Percentiles rank a stretch among this genome's conserved stretches.
Evolutionary conservation across 2,113 vertebrate species (phyloP).

Genomic region (Boulengerochromis microlepis): DNA sequence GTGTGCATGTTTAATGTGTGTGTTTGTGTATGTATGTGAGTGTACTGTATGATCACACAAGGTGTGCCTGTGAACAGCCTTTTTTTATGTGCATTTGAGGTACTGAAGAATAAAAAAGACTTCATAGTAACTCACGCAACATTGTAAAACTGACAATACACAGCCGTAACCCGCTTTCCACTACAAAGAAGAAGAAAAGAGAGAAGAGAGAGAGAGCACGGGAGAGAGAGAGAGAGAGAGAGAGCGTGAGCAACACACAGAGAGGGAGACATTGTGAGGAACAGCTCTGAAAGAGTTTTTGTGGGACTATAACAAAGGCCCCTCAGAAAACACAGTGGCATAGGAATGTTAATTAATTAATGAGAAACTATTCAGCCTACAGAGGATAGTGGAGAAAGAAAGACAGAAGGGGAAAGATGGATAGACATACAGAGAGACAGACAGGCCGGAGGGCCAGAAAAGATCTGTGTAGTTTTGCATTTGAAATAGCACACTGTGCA

Average conservation of each 20-base stretch:
- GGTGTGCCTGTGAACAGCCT: not conserved
- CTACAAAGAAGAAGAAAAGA: conserved; percentile 30
- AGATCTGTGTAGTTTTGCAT: not conserved
- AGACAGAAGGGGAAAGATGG: conserved; percentile 13
- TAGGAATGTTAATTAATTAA: conserved; percentile 79
- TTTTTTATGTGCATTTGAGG: not conserved
- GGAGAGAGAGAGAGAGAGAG: not conserved
- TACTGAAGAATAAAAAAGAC: not conserved
- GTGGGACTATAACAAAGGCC: conserved; percentile 64
- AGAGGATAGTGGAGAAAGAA: conserved; percentile 48
- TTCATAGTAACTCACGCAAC: not conserved
- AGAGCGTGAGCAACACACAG: not conserved
- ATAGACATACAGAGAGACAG: not conserved
- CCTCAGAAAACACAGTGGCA: conserved; percentile 69
- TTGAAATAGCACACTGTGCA: not conserved
- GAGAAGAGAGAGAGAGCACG: not conserved
- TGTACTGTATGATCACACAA: not conserved
- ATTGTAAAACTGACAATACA: conserved; percentile 19
- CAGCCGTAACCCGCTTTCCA: conserved; percentile 20
- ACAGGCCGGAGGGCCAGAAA: not conserved
- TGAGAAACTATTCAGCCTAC: conserved; percentile 68
- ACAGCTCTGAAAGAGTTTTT: conserved; percentile 65
- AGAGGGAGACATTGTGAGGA: conserved; percentile 56
- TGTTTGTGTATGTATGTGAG: not conserved
- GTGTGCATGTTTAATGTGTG: not conserved